Evolutionary conservation across 2,113 vertebrate genomes (phyloP), one percentile per base, ranked within the genome.

Genomic region (Columba janthina): DNA sequence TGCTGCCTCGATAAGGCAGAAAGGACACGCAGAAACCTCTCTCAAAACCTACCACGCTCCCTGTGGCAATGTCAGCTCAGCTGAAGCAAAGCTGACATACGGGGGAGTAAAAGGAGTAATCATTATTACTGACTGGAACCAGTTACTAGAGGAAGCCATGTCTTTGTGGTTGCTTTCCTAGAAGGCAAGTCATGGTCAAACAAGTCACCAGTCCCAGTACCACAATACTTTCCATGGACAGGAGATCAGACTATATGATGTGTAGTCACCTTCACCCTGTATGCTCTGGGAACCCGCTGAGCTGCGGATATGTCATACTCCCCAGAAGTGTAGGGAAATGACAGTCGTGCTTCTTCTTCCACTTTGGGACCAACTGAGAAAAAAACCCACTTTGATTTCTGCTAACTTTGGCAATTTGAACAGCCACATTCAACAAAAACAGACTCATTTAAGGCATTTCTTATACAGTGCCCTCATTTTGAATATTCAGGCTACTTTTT

Each of bases 21-120:
- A 67, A 28, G 57, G 53, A 75, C 56, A 29, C 0, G 0, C 12
- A 22, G 77, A 93, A 93, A 71, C 32, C 32, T 69, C 60, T 58
- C 50, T 54, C 32, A 77, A 74, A 71, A 40, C 11, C 74, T 19
- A 2, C 0, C 0, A 15, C 50, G 56, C 3, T 4, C 10, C 6
- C 58, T 11, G 29, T 6, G 25, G 61, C n/a, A 51, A 1, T 1
- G 6, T 3, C 0, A 0, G 80, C 73, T 32, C 7, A 9, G 82
- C 48, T 71, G 90, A 65, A 75, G 64, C 38, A 10, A 78, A 80
- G 72, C 65, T 65, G 85, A 20, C 26, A 46, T 71, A 64, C 0
- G 8, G 25, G 51, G 67, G 28, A 46, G 18, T 46, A 76, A 91
- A 89, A 69, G 29, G 53, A 76, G 9, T 44, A 79, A 66, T 28